Evolutionary conservation across 2,797 vertebrate genomes (phyloP), one percentile per base, ranked within the genome.

Genomic region (Sebastes kiyomatsui): DNA sequence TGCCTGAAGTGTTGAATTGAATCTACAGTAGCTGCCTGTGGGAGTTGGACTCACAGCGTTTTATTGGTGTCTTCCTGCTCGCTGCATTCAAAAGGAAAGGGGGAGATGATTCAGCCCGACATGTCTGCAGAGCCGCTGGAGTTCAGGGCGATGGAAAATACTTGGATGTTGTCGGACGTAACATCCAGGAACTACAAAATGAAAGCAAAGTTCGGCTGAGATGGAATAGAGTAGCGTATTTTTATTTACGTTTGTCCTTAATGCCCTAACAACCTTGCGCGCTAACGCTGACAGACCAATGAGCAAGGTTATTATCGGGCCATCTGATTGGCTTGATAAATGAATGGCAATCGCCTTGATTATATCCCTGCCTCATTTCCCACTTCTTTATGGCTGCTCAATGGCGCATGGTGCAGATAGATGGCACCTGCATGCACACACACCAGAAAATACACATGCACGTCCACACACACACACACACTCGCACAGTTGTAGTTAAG

Each of bases 291-390:
- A 75, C 27, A 22, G 64, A 76, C 70, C 72, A 56, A 49, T 71
- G 4, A 80, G 67, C 59, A 52, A 8, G 16, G 54, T 60, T 86
- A 80, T 72, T 81, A 90, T 64, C 64, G 25, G 61, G 33, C 56
- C 77, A 30, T 86, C 85, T 87, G 88, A 93, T 92, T 85, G 87
- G 77, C 78, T 83, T 84, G 90, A 92, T 90, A 73, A 88, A 94
- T 55, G 81, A 85, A 75, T 46, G 80, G 65, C 88, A 90, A 90
- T 92, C 55, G 38, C 88, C 83, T 92, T 89, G 87, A 92, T 93
- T 91, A 90, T 89, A 88, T 89, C 79, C 85, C 87, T 81, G 88
- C 87, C 88, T 94, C 90, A 94, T 94, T 93, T 93, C 91, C 93
- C 86, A 66, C 62, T 90, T 86, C 87, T 94, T 91, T 86, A 90